phyloP scores from a whole-genome alignment of 2,888 invertebrate species.

The Pollenia griseotomentosa region DNA sequence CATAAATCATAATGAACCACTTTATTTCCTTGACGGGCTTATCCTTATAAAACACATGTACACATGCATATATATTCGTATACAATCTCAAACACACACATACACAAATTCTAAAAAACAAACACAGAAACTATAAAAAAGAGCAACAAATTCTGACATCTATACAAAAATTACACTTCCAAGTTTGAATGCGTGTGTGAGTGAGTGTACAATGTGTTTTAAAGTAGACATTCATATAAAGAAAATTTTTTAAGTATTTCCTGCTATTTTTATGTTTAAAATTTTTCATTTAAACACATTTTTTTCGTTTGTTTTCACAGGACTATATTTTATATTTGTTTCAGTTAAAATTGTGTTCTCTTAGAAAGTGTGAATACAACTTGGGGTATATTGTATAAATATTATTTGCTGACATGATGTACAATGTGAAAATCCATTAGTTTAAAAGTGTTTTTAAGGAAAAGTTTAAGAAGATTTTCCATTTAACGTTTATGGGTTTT shows the following conservation, averaged over 20 bases:
- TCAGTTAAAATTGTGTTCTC: neutral
- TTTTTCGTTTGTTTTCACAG: conserved; percentile 9
- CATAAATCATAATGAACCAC: conserved; percentile 72
- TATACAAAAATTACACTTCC: conserved; percentile 2
- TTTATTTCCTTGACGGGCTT: conserved; percentile 67
- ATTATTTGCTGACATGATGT: conserved; percentile 59
- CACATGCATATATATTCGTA: neutral
- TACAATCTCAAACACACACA: neutral
- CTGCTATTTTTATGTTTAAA: neutral
- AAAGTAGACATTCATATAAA: conserved; percentile 1
- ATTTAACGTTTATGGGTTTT: no score
- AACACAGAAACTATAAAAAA: neutral
- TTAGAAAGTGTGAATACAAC: neutral
- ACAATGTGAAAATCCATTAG: conserved; percentile 51
- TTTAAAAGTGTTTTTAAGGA: conserved; percentile 29
- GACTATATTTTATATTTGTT: conserved; percentile 17
- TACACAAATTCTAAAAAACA: neutral
- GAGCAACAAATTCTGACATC: conserved; percentile 11
- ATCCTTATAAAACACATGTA: conserved; percentile 46
- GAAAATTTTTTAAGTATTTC: conserved; percentile 32
- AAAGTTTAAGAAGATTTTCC: no score
- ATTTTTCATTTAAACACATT: conserved; percentile 14
- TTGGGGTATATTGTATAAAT: conserved; percentile 22
- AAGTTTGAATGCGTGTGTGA: neutral
- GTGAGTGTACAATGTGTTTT: neutral